Percentiles rank a stretch among this genome's conserved stretches.
phyloP scores from a whole-genome alignment of 2,888 invertebrate species.

The Agrotis segetum region DNA sequence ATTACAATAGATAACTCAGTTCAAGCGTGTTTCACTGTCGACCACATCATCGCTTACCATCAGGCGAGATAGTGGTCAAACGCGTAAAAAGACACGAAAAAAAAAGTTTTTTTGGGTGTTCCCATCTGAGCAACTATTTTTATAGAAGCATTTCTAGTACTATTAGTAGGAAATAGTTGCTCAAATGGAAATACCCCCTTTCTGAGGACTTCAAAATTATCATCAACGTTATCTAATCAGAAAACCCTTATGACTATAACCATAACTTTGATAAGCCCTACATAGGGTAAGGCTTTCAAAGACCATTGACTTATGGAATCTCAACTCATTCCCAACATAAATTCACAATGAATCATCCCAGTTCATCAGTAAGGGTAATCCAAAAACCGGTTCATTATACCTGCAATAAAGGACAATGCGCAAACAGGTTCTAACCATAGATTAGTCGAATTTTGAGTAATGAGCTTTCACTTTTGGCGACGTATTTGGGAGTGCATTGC shows the following conservation, averaged over 20 bases:
- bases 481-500: constrained; percentile 57
- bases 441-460: constrained; percentile 34
- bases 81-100: too few species aligned
- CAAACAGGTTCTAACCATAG: constrained; percentile 37
- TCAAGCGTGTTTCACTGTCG: too few species aligned
- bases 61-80: too few species aligned
- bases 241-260: background rate
- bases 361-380: background rate
- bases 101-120: too few species aligned
- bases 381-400: constrained; percentile 20
- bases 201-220: too few species aligned
- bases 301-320: background rate
- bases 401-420: constrained; percentile 16
- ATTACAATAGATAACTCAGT: too few species aligned
- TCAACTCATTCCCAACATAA: background rate
- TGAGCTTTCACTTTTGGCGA: constrained; percentile 39
- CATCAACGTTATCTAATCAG: constrained; percentile 13
- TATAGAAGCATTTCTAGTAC: too few species aligned
- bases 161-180: too few species aligned
- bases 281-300: background rate
- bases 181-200: too few species aligned
- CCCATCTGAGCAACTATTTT: too few species aligned
- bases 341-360: constrained; percentile 29
- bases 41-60: too few species aligned
- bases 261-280: background rate